Percentiles rank a stretch among this genome's conserved stretches.
Conservation (phyloP, 2,888 invertebrate species). For the Harpalus rufipes region DNA sequence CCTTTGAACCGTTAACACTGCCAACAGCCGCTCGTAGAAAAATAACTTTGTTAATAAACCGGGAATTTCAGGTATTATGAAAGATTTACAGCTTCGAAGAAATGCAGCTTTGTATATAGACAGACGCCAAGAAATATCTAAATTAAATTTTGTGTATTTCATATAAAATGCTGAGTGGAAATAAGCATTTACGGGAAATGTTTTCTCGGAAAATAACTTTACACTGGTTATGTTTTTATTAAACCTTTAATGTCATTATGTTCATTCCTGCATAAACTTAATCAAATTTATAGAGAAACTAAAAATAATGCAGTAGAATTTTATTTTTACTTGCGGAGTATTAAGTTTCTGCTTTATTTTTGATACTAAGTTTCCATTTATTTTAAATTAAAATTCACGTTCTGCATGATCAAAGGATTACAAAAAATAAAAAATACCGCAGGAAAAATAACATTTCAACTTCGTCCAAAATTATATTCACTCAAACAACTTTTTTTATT, state of each 20-base stretch:
- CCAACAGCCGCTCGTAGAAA: slow-evolving; percentile 55
- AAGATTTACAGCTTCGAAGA: slow-evolving; percentile 55
- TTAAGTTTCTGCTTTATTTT: slow-evolving; percentile 32
- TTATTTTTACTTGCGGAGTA: slow-evolving; percentile 16
- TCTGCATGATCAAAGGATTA: slow-evolving; percentile 15
- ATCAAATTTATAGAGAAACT: slow-evolving; percentile 32
- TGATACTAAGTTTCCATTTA: slow-evolving; percentile 11
- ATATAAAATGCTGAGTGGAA: slow-evolving; percentile 25
- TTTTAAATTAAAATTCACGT: slow-evolving; percentile 28
- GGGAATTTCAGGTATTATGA: slow-evolving; percentile 60
- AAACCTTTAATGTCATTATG: slow-evolving; percentile 34
- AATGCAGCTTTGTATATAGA: slow-evolving; percentile 27
- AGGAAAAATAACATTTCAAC: neutral
- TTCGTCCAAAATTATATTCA: neutral
- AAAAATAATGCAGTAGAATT: slow-evolving; percentile 3
- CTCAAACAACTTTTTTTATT: no score
- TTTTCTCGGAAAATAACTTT: slow-evolving; percentile 7
- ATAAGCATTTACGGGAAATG: neutral
- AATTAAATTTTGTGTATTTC: slow-evolving; percentile 64
- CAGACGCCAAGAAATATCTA: slow-evolving; percentile 59
- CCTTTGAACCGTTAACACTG: slow-evolving; percentile 59
- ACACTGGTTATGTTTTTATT: slow-evolving; percentile 24
- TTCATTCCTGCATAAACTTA: slow-evolving; percentile 25
- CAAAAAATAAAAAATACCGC: slow-evolving; percentile 1
- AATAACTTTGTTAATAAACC: slow-evolving; percentile 65